Conservation (phyloP, 53 echinoderm and acorn worm species). For the Zoroaster sp. region DNA sequence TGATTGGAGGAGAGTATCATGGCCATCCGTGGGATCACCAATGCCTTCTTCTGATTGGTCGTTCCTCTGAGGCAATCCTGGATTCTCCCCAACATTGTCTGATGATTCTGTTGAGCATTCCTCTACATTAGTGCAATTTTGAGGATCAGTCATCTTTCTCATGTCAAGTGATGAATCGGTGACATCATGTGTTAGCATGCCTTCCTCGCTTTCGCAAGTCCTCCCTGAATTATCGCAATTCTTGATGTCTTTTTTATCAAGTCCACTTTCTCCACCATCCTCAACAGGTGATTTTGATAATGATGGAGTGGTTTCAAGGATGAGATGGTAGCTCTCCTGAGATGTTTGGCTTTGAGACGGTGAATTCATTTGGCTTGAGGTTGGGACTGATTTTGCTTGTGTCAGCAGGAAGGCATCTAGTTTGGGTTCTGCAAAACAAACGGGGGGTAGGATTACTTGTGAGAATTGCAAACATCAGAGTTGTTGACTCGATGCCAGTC, state of each 20-base stretch:
- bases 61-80: neutral
- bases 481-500: no score
- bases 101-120: neutral
- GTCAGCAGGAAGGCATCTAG: conserved; percentile 76
- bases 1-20: neutral
- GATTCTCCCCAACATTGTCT: neutral
- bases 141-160: neutral
- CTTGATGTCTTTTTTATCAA: neutral
- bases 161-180: neutral
- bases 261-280: neutral
- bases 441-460: neutral
- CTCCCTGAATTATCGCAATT: neutral
- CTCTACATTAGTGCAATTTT: neutral
- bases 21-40: neutral
- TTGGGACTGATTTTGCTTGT: conserved; percentile 23
- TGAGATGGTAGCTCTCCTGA: neutral
- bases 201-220: neutral
- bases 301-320: neutral
- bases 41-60: neutral
- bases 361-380: neutral
- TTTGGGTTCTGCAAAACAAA: conserved; percentile 74
- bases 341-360: neutral
- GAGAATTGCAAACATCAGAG: neutral
- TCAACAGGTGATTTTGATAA: neutral
- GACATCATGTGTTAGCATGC: neutral